Percentiles rank a stretch among this genome's conserved stretches.
Conservation (phyloP, 2,113 vertebrate species). For the Ornithorhynchus anatinus region DNA sequence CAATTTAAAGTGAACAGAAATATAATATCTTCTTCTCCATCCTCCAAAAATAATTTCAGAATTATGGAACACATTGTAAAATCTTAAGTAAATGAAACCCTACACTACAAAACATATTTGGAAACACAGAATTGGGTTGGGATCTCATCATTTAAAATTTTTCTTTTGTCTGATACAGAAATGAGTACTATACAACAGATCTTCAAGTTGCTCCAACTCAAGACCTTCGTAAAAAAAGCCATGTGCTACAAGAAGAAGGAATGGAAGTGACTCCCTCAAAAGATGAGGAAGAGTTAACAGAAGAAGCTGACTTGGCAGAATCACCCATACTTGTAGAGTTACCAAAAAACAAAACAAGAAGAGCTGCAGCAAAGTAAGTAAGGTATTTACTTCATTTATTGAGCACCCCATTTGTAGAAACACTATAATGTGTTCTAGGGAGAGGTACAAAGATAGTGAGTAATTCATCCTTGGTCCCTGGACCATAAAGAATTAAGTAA, state of each 20-base stretch:
- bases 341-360: constrained; percentile 78
- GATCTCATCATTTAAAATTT: not conserved
- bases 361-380: constrained; percentile 89
- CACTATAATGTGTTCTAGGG: no score
- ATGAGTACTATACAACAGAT: constrained; percentile 91
- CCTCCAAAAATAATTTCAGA: no score
- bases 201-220: constrained; percentile 89
- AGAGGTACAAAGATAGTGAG: no score
- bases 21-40: no score
- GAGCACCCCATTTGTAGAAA: no score
- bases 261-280: constrained; percentile 37
- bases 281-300: constrained; percentile 51
- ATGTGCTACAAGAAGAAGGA: constrained; percentile 27
- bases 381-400: not conserved
- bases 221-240: constrained; percentile 77
- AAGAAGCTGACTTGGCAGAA: constrained; percentile 26
- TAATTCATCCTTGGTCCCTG: no score
- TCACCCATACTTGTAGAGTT: constrained; percentile 52
- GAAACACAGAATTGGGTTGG: no score
- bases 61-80: no score
- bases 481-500: no score
- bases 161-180: constrained; percentile 66
- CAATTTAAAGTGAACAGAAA: no score
- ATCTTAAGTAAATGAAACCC: no score
- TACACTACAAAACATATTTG: no score